A percentile compares a stretch with the other conserved stretches of the same genome.
These are phyloP conservation scores for Heliothis virescens DNA, from an alignment of 1,140 invertebrate genomes.

Conservation along the genomic window DNA sequence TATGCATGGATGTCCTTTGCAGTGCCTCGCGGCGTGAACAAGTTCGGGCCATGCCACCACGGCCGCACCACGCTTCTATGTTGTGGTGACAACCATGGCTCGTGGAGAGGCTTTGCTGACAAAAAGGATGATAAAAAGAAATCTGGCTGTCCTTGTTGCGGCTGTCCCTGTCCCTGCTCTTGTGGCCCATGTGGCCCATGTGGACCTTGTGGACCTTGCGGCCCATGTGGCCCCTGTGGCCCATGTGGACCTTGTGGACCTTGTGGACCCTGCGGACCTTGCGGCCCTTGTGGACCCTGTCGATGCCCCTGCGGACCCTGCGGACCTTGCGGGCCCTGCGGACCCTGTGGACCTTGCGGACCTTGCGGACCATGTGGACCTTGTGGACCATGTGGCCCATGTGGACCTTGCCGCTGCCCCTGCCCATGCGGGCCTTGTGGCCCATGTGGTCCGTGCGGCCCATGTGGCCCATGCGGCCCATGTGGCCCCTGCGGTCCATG, in stretches of 20 bases:
- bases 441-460: constrained; percentile 47
- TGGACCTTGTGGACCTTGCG: constrained; percentile 63
- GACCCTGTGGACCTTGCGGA: constrained; percentile 58
- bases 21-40: constrained; percentile 54
- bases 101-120: constrained; percentile 48
- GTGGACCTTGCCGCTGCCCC: constrained; percentile 55
- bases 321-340: constrained; percentile 62
- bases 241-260: constrained; percentile 84
- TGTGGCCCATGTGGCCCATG: constrained; percentile 59
- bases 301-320: constrained; percentile 61
- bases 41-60: constrained; percentile 37
- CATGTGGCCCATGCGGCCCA: constrained; percentile 39
- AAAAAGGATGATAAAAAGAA: constrained; percentile 66
- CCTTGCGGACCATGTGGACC: constrained; percentile 84
- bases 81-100: constrained; percentile 50
- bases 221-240: constrained; percentile 54
- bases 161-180: constrained; percentile 47
- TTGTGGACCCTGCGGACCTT: constrained; percentile 61
- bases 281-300: constrained; percentile 50
- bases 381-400: constrained; percentile 62
- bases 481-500: constrained; percentile 48
- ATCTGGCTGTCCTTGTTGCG: constrained; percentile 57
- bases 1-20: constrained; percentile 78
- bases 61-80: constrained; percentile 48
- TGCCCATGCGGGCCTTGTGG: constrained; percentile 52